Evolutionary conservation across 2,797 vertebrate species (phyloP), one percentile per base, ranked within the genome.

Genomic region (Semaprochilodus insignis): DNA sequence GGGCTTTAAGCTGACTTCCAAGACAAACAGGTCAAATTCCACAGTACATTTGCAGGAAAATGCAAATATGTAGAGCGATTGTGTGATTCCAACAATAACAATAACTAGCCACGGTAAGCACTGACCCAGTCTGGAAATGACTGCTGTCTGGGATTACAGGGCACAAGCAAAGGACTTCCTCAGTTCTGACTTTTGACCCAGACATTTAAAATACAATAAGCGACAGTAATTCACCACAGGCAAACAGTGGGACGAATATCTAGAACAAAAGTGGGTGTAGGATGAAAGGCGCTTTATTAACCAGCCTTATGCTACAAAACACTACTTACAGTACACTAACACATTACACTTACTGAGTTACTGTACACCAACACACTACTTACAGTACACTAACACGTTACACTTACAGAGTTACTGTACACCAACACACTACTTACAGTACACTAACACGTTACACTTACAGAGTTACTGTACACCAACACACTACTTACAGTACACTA

Each of bases 181-280:
- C 59, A 60, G n/a, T n/a, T 23, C 23, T 80, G 67, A 80, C 25
- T 71, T 83, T 27, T 77, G 44, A 63, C 52, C 27, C 54, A 83
- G 52, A 74, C 48, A 52, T 62, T 60, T 60, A 62, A 70, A 79
- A 36, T 52, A 62, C 62, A 79, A 36, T 57, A 11, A 57, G 59
- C 17, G 34, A 70, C 40, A 70, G 16, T 36, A 36, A 69, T 54
- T 23, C n/a, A 70, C 16, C 17, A 54, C 51, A 77, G 44, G 59
- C 5, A 7, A 14, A 72, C 8, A 13, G 25, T n/a, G 19, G 36
- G 63, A 51, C 40, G 19, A 19, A 70, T 65, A 67, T 16, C 21
- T 52, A 19, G 23, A 23, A 71, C 59, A 36, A 72, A 65, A 72
- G 34, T 27, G 16, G 2, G 8, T 48, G 44, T 48, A 21, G 54